phyloP scores from a whole-genome alignment of 2,113 vertebrate species.

The Fulica atra region DNA sequence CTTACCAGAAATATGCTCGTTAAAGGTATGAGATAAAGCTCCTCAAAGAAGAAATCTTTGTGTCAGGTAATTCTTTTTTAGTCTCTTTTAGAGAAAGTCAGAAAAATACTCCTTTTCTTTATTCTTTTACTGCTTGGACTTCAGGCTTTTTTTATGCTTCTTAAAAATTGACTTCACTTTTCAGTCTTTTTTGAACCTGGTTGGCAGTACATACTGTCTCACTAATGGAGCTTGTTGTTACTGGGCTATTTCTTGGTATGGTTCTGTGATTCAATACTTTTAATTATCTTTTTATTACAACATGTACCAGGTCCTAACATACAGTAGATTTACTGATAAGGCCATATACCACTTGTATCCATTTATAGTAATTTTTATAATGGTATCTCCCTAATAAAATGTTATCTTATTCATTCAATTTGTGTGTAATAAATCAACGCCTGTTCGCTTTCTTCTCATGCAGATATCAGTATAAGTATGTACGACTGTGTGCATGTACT shows the following conservation, averaged over 20 bases:
- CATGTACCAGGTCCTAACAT: slow-evolving; percentile 63
- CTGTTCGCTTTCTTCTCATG: slow-evolving; percentile 57
- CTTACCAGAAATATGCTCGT: neutral
- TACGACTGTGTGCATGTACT: slow-evolving; percentile 58
- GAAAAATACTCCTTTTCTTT: neutral
- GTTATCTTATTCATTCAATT: slow-evolving; percentile 81
- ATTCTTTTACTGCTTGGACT: neutral
- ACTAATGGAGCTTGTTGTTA: slow-evolving; percentile 48
- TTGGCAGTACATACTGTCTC: neutral
- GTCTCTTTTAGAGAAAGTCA: neutral
- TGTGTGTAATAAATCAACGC: slow-evolving; percentile 78
- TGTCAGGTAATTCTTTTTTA: neutral
- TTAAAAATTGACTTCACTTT: slow-evolving; percentile 9
- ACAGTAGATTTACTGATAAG: slow-evolving; percentile 76
- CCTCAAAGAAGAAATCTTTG: neutral
- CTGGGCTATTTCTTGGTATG: slow-evolving; percentile 56
- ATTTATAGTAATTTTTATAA: slow-evolving; percentile 79
- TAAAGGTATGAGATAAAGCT: slow-evolving; percentile 5
- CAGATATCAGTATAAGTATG: slow-evolving; percentile 57
- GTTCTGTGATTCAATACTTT: slow-evolving; percentile 69
- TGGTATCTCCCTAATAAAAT: slow-evolving; percentile 80
- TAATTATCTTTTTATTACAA: slow-evolving; percentile 80
- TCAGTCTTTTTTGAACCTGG: neutral
- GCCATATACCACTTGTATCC: slow-evolving; percentile 65
- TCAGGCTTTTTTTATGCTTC: slow-evolving; percentile 16